Percentiles rank a stretch among this genome's conserved stretches.
Conservation (phyloP, 1,140 invertebrate genomes). For the Rhopalosiphum maidis region DNA sequence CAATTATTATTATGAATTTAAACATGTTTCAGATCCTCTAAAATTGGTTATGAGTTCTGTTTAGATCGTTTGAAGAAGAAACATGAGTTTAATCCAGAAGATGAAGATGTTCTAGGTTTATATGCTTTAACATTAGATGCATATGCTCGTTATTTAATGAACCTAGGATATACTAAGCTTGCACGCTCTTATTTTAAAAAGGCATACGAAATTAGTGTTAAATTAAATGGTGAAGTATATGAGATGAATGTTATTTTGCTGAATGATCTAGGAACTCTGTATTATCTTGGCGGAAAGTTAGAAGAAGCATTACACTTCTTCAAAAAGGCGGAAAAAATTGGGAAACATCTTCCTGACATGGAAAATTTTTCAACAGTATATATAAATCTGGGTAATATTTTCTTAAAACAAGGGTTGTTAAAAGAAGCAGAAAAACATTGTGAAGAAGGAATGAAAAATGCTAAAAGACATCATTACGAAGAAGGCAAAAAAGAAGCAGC, state of each 20-base stretch:
- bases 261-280: slow-evolving; percentile 84
- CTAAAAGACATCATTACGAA: slow-evolving; percentile 70
- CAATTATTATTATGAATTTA: neutral
- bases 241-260: slow-evolving; percentile 79
- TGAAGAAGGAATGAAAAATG: slow-evolving; percentile 73
- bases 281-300: slow-evolving; percentile 71
- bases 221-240: slow-evolving; percentile 71
- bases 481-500: slow-evolving; percentile 73
- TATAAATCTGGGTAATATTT: slow-evolving; percentile 83
- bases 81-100: slow-evolving; percentile 63
- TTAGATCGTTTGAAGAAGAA: slow-evolving; percentile 72
- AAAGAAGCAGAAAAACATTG: slow-evolving; percentile 76
- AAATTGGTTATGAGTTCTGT: slow-evolving; percentile 79
- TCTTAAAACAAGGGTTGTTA: slow-evolving; percentile 74
- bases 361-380: slow-evolving; percentile 75
- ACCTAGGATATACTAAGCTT: slow-evolving; percentile 69
- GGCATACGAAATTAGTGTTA: slow-evolving; percentile 72
- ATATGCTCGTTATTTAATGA: slow-evolving; percentile 80
- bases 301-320: slow-evolving; percentile 76
- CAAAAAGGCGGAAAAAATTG: slow-evolving; percentile 74
- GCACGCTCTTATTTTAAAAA: slow-evolving; percentile 73
- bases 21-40: slow-evolving; percentile 68
- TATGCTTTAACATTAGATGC: slow-evolving; percentile 79
- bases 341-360: slow-evolving; percentile 69
- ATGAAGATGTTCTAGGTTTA: slow-evolving; percentile 68